phyloP scores from a whole-genome alignment of 2,113 vertebrate species.

The Corythaeola cristata region DNA sequence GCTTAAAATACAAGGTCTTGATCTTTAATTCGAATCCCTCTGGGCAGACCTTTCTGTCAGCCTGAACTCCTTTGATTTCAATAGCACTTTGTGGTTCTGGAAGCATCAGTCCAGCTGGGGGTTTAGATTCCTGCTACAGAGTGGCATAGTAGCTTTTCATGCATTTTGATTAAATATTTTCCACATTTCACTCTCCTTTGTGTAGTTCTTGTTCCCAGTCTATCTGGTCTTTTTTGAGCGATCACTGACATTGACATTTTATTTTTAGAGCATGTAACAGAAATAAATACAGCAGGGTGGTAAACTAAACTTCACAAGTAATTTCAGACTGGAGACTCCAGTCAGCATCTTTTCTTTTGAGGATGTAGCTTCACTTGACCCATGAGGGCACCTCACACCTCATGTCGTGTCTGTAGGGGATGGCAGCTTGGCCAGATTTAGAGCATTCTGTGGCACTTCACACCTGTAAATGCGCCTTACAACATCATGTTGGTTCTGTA shows the following conservation, averaged over 20 bases:
- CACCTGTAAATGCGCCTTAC: not conserved
- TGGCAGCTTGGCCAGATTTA: not conserved
- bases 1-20: not conserved
- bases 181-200: not conserved
- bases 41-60: not conserved
- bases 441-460: not conserved
- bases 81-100: not conserved
- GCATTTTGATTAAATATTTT: not conserved
- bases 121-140: not conserved
- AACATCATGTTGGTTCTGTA: not conserved
- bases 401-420: not conserved
- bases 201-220: not conserved
- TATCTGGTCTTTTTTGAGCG: not conserved
- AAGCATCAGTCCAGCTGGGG: not conserved
- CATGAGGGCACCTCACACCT: not conserved
- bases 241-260: not conserved
- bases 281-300: not conserved
- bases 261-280: not conserved
- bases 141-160: not conserved
- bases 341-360: not conserved
- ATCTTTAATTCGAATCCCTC: not conserved
- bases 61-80: not conserved
- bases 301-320: not conserved
- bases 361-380: not conserved
- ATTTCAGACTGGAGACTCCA: not conserved